phyloP scores from a whole-genome alignment of 2,113 vertebrate genomes.

The Cervus canadensis region DNA sequence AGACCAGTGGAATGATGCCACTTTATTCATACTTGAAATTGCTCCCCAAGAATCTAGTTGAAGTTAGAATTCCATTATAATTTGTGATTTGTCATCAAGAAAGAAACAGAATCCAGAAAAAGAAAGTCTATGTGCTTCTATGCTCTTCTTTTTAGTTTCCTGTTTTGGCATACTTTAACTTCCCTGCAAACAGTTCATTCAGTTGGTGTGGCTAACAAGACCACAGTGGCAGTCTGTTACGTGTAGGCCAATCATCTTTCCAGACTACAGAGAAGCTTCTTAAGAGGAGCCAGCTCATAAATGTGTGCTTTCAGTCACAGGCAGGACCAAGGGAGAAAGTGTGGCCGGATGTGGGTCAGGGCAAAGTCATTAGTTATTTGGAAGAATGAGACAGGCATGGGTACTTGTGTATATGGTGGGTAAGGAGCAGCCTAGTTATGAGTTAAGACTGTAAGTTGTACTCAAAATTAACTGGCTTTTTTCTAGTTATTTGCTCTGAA shows the following conservation, averaged over 20 bases:
- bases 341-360: neutral
- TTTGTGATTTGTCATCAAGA: neutral
- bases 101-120: neutral
- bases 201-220: neutral
- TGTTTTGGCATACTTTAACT: neutral
- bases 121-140: neutral
- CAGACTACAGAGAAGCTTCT: neutral
- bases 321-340: neutral
- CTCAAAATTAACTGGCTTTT: neutral
- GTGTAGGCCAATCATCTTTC: neutral
- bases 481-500: neutral
- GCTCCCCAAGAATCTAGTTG: neutral
- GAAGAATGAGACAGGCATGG: neutral
- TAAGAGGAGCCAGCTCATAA: neutral
- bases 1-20: neutral
- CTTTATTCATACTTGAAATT: neutral
- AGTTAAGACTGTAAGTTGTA: neutral
- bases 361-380: neutral
- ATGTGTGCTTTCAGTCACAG: neutral
- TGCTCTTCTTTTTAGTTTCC: neutral
- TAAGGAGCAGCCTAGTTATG: neutral
- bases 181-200: neutral
- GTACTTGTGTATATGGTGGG: neutral
- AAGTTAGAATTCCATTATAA: neutral
- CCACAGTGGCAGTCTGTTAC: neutral